phyloP scores from a whole-genome alignment of 2,888 invertebrate genomes.

The Biston betularia region DNA sequence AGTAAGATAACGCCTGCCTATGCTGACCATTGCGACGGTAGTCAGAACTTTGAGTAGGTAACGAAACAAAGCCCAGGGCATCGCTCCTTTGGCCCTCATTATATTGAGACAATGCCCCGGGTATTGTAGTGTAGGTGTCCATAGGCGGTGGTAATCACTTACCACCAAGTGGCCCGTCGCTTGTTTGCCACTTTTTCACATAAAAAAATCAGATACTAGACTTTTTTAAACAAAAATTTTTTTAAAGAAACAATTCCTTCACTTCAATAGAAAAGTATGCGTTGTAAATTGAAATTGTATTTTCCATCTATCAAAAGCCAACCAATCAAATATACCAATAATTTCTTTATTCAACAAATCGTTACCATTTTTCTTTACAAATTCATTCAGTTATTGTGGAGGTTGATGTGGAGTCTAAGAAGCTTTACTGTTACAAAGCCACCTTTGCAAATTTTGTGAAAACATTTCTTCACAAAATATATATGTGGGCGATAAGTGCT shows the following conservation, averaged over 20 bases:
- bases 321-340: conserved; percentile 18
- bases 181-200: no score
- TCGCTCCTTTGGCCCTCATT: no score
- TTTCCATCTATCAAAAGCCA: conserved; percentile 20
- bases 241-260: background rate
- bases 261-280: background rate
- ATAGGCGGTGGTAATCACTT: no score
- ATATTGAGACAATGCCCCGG: no score
- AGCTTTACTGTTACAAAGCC: conserved; percentile 45
- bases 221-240: no score
- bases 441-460: conserved; percentile 39
- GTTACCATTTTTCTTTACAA: conserved; percentile 37
- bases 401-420: conserved; percentile 42
- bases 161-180: no score
- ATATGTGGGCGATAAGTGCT: conserved; percentile 20
- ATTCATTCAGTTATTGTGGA: conserved; percentile 38
- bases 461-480: conserved; percentile 35
- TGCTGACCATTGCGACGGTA: no score
- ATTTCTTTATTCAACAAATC: conserved; percentile 29
- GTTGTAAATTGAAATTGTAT: conserved; percentile 18
- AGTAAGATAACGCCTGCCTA: no score
- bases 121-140: no score
- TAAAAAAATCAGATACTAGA: no score
- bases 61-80: no score
- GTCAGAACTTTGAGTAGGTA: no score